Base-by-base conservation (phyloP, 2,888 invertebrate species). In the Ramazzottius varieornatus region DNA sequence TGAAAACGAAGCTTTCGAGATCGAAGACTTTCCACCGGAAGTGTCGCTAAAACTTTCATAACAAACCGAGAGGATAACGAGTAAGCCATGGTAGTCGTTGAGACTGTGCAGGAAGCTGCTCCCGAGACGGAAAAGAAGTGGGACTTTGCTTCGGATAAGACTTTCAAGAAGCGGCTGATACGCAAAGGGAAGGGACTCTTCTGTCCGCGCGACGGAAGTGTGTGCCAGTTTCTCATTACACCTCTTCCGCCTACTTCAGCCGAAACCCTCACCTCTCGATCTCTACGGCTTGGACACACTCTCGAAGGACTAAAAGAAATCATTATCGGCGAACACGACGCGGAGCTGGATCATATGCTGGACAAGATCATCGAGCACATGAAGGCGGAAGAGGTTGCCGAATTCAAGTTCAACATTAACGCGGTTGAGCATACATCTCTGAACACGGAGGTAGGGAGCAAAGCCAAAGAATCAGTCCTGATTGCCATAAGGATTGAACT, bases 351-450 rank as follows among this genome's bases (percentile, higher is more conserved):
- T 46, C 69, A 72, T 33, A 66, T 69, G n/a, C 65, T 75, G 32
- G 74, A 75, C 65, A 69, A 68, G 32, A 70, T 71, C 65, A 32
- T 75, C 32, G 64, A 67, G 63, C 67, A 70, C 16, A 72, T 75
- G 72, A 68, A 69, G 46, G 46, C 66, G 20, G 70, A 67, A 20
- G 72, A 73, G 20, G 20, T 24, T 4, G 8, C 54, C 24, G 29
- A 32, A 32, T 46, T 65, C 63, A 2, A 32, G 29, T 65, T 34
- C 29, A 2, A 33, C 64, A 64, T 32, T n/a, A 2, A 65, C 63
- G 2, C 4, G 29, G 29, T 16, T n/a, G 63, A 65, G 34, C 32
- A 20, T 2, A 65, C n/a, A 16, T 64, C 32, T 65, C n/a, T 32
- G 4, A 2, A 2, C 24, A 1, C 63, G 66, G 13, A 33, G 40